Percentiles rank a stretch among this genome's conserved stretches.
phyloP scores from a whole-genome alignment of 2,797 vertebrate genomes.

The Lycodopsis pacificus region DNA sequence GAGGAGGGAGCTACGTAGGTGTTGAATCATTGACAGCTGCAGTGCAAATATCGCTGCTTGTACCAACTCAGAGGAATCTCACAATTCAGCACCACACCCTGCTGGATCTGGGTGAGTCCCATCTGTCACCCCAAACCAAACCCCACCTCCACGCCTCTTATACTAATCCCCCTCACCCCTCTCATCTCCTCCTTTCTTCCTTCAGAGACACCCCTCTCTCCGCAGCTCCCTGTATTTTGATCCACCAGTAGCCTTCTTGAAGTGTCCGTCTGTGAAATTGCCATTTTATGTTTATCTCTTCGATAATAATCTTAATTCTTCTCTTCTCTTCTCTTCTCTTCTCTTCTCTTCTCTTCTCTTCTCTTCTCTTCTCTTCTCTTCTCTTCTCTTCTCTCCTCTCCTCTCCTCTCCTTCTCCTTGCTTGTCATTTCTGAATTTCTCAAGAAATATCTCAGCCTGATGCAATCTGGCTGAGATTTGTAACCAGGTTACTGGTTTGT shows the following conservation, averaged over 20 bases:
- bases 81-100: constrained; percentile 76
- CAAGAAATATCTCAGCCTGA: constrained; percentile 23
- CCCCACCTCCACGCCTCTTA: constrained; percentile 37
- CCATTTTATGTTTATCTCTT: constrained; percentile 34
- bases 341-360: background rate
- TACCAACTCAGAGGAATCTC: constrained; percentile 74
- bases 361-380: constrained; percentile 9
- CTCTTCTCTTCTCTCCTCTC: background rate
- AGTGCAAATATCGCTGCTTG: constrained; percentile 68
- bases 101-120: constrained; percentile 68
- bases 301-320: constrained; percentile 1
- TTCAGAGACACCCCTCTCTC: constrained; percentile 14
- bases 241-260: constrained; percentile 33
- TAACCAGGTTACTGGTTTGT: no score
- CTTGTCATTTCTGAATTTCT: constrained; percentile 12
- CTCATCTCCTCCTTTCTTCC: constrained; percentile 29
- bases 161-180: constrained; percentile 35
- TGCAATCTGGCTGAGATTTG: no score
- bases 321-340: constrained; percentile 12
- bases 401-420: background rate
- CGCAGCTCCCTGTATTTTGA: constrained; percentile 39
- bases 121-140: constrained; percentile 73
- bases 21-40: constrained; percentile 81
- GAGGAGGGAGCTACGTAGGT: constrained; percentile 69
- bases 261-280: constrained; percentile 25